Evolutionary conservation across 1,140 invertebrate genomes (phyloP), one percentile per base, ranked within the genome.

Genomic region (Metaphire vulgaris): DNA sequence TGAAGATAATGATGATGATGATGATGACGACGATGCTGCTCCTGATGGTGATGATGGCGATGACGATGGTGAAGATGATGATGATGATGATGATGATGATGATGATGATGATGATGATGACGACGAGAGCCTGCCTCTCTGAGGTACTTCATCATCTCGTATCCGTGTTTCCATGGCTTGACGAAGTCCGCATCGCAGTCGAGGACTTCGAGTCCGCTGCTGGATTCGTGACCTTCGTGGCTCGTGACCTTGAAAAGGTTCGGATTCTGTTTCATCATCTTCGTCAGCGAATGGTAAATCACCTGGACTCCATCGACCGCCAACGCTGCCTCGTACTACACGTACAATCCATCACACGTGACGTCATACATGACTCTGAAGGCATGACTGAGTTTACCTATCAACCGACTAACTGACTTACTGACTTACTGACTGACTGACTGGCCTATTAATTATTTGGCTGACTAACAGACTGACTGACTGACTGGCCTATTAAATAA

Each of bases 151-250:
- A 92, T 92, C 79, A 95, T 93, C 86, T 92, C 93, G 83, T 95
- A 92, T 15, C 94, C 94, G 79, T 93, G 91, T 82, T 95, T 92
- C 89, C 92, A 96, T 15, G 91, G 90, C 30, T 89, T 91, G 15
- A 93, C 91, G 89, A 91, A 91, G 16, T 90, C 90, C 75, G 90
- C 90, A 78, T 92, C 91, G 85, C 94, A 96, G 82, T 95, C 91
- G 67, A 94, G 86, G 2, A 90, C 90, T 81, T 90, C 88, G 21
- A 89, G 91, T 0, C 88, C 89, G 81, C 92, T 92, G 80, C 87
- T 90, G 85, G 86, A 85, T 56, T 87, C 85, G 71, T 84, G 84
- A 0, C 88, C 85, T 26, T 34, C 29, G 15, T n/a, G 28, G 6
- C 31, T 28, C 41, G 33, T 73, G 31, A 73, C 32, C 72, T 73